Conservation (phyloP, 2,888 invertebrate species). For the Reticulitermes lucifugus region DNA sequence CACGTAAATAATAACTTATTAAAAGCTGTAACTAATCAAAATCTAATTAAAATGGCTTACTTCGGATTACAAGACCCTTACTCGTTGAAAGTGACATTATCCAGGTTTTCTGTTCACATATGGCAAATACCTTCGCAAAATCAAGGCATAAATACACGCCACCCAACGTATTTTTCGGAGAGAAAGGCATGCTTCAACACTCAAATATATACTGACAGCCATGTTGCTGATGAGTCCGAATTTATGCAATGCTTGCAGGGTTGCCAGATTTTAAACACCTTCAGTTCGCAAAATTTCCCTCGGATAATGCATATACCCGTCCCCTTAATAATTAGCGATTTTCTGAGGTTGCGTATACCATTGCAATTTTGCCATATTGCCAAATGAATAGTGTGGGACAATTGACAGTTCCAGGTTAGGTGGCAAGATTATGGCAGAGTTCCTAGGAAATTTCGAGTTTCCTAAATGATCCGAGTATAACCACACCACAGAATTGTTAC, state of each 20-base stretch:
- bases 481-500: too few relatives aligned
- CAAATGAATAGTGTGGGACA: too few relatives aligned
- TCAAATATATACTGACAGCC: conserved; percentile 99
- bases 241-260: conserved; percentile 69
- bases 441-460: too few relatives aligned
- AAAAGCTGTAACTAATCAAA: not conserved
- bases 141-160: conserved; percentile 32
- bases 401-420: too few relatives aligned
- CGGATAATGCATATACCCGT: not conserved
- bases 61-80: not conserved
- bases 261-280: not conserved
- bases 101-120: conserved; percentile 42
- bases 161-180: conserved; percentile 71
- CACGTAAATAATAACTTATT: not conserved
- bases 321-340: too few relatives aligned
- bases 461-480: too few relatives aligned
- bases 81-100: conserved; percentile 43
- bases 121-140: conserved; percentile 29
- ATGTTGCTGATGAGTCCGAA: conserved; percentile 88
- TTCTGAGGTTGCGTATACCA: too few relatives aligned
- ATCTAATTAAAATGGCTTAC: conserved; percentile 1
- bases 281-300: not conserved
- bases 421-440: too few relatives aligned
- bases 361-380: too few relatives aligned
- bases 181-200: conserved; percentile 86